Base-by-base conservation (phyloP, 2,113 vertebrate species). In the Tychaedon coryphoeus region DNA sequence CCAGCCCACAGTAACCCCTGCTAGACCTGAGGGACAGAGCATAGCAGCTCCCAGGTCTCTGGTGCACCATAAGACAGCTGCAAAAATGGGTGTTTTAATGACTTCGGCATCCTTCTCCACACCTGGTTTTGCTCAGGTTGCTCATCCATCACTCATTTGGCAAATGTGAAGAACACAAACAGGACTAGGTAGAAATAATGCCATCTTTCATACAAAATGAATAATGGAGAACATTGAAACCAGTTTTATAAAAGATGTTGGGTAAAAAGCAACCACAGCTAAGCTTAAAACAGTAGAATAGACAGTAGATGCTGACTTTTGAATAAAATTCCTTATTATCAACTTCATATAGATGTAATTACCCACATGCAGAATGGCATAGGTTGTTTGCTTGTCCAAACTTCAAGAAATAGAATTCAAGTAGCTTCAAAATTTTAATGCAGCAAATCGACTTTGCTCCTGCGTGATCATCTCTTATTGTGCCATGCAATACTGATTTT, bases 1-100 rank as follows among this genome's bases (percentile, higher is more conserved):
- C 88, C 85, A 82, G 75, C 47, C 38, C 24, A 3, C 71, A 70
- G 82, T 92, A 96, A 96, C 82, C 94, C 92, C 91, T 96, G 60
- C 64, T n/a, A 36, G 72, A 64, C 79, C 83, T 67, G 26, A 56
- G 50, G 3, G 0, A 56, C 50, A 31, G 4, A 53, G 16, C 9
- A 42, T 6, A 28, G 47, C 22, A 72, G 25, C 83, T 67, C 51
- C 28, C 69, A 87, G 25, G 29, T 34, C 62, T 33, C 43, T 2
- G 1, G 6, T 48, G 47, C 34, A 28, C 33, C 20, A 16, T 3
- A 12, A 31, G 5, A 17, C 16, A 36, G 24, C 17, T 69, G 48
- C 25, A 51, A 78, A 77, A 93, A 34, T 2, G 5, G 3, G n/a
- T 14, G n/a, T 36, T 48, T 60, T 20, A 56, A 75, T 36, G 43